Evolutionary conservation across 1,140 invertebrate species (phyloP).

Genomic region (Uloborus diversus): DNA sequence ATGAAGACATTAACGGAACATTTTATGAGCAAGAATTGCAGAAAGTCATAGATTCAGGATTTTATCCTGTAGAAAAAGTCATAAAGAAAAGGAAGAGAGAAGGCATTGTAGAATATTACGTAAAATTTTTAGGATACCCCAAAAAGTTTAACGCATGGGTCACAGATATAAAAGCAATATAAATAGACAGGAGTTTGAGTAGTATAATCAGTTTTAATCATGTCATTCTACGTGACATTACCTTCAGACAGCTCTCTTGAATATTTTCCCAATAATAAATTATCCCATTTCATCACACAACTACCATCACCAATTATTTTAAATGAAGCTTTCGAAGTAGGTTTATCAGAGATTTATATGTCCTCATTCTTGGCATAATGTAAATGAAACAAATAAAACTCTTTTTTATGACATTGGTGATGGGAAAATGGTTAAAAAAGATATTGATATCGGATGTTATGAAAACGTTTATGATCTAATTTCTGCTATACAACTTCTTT

Average conservation of each 20-base stretch:
- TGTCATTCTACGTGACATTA: not conserved
- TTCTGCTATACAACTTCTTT: not conserved
- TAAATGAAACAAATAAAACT: not conserved
- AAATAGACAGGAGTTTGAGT: not conserved
- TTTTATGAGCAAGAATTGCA: conserved; percentile 52
- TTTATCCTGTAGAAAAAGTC: not conserved
- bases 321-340: not conserved
- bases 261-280: not conserved
- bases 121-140: conserved; percentile 21
- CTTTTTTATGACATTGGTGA: not conserved
- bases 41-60: not conserved
- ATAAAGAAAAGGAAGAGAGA: not conserved
- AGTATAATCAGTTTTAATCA: not conserved
- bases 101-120: not conserved
- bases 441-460: not conserved
- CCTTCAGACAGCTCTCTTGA: not conserved
- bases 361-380: conserved; percentile 4
- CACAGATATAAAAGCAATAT: not conserved
- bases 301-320: not conserved
- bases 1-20: conserved; percentile 24
- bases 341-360: not conserved
- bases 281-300: not conserved
- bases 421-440: not conserved
- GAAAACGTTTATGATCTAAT: not conserved
- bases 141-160: not conserved